Conservation (phyloP, 1,140 invertebrate species). For the Neotoxoptera formosana region DNA sequence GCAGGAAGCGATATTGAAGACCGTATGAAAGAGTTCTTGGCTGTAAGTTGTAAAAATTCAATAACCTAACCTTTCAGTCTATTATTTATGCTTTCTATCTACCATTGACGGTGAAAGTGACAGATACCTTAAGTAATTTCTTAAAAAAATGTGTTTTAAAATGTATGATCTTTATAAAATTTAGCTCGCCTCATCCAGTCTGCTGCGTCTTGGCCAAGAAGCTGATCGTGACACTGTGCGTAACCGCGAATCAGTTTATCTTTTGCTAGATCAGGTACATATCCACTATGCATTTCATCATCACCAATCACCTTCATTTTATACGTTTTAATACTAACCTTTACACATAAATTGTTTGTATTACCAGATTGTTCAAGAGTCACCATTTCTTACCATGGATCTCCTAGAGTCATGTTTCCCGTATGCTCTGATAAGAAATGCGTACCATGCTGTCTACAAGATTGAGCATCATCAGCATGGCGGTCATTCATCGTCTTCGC, state of each 20-base stretch:
- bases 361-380: constrained; percentile 92
- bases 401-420: constrained; percentile 97
- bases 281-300: neutral
- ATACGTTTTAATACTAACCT: neutral
- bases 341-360: constrained; percentile 48
- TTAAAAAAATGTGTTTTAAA: neutral
- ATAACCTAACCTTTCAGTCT: neutral
- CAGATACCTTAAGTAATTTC: neutral
- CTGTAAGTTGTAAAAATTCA: constrained; percentile 66
- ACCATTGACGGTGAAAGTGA: neutral
- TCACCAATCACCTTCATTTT: neutral
- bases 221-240: constrained; percentile 92
- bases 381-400: constrained; percentile 97
- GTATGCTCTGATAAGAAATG: constrained; percentile 94
- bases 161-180: constrained; percentile 58
- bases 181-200: constrained; percentile 89
- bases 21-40: constrained; percentile 97
- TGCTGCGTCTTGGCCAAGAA: constrained; percentile 92
- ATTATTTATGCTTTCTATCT: neutral
- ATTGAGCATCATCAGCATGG: constrained; percentile 70
- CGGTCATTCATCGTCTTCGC: constrained; percentile 4
- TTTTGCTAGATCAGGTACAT: constrained; percentile 82
- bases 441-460: constrained; percentile 95
- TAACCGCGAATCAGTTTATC: constrained; percentile 95
- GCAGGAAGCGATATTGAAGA: constrained; percentile 95